Evolutionary conservation across 2,797 vertebrate species (phyloP).

Genomic region (Channa striata): DNA sequence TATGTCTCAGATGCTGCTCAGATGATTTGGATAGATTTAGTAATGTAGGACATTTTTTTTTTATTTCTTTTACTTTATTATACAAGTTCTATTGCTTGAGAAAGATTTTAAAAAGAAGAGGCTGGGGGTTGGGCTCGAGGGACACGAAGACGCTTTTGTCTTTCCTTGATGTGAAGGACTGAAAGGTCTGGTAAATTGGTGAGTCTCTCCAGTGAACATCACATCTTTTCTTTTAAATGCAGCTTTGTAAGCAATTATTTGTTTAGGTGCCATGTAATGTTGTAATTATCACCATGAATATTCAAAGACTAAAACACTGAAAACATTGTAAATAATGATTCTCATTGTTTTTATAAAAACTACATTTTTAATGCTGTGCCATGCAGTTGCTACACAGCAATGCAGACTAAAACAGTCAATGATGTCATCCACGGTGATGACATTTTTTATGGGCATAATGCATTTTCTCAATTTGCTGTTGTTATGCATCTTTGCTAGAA

Average conservation of each 20-base stretch:
- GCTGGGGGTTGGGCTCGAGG: neutral
- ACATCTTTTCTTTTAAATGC: neutral
- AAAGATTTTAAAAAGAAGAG: constrained; percentile 1
- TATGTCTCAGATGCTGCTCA: constrained; percentile 34
- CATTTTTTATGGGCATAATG: constrained; percentile 60
- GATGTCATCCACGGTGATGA: constrained; percentile 62
- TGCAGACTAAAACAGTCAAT: constrained; percentile 52
- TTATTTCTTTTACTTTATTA: constrained; percentile 17
- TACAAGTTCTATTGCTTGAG: constrained; percentile 16
- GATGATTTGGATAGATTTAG: constrained; percentile 22
- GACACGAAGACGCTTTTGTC: constrained; percentile 35
- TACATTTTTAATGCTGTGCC: neutral
- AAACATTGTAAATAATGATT: constrained; percentile 7
- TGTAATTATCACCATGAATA: too few species aligned
- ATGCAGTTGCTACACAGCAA: constrained; percentile 6
- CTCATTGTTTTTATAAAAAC: neutral
- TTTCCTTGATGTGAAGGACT: constrained; percentile 16
- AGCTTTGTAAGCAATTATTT: constrained; percentile 9
- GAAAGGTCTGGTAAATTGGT: constrained; percentile 10
- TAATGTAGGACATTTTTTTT: neutral
- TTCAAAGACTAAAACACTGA: constrained; percentile 16
- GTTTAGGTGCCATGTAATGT: neutral
- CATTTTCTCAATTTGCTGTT: constrained; percentile 62
- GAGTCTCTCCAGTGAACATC: neutral
- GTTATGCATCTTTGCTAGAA: constrained; percentile 54